Evolutionary conservation across 2,797 vertebrate species (phyloP), one percentile per base, ranked within the genome.

Genomic region (Rhinichthys osculus): DNA sequence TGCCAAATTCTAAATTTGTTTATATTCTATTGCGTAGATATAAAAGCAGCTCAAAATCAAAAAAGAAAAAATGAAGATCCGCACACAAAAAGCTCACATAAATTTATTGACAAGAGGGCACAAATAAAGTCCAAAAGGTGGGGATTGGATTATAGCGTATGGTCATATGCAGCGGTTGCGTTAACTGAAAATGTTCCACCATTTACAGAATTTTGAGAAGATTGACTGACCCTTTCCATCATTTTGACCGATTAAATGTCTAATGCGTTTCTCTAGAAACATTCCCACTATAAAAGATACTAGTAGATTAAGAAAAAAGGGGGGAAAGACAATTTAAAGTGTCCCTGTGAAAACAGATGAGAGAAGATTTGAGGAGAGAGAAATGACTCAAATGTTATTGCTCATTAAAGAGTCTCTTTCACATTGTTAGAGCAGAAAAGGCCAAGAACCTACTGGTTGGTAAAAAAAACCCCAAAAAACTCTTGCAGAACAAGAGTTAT

Each of bases 391-490:
- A 17, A 50, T 50, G 47, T 17, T 54, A 62, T 42, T 78, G 21
- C 16, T n/a, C 54, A 62, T 78, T 42, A 78, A 62, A 62, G 19
- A 21, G 3, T 59, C 76, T 78, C 35, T 62, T 62, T 78, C 76
- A 62, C 23, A 78, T 19, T 40, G 13, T 59, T 7, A 62, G 35
- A 10, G 76, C 13, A 59, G 35, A 62, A 42, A 78, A 62, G 7
- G 35, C 21, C 35, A 19, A 78, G 23, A 59, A 40, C 54, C 35
- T 78, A 35, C 76, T 27, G 23, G 52, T 59, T 59, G 76, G 33
- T 59, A 27, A 38, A 57, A 50, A 38, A 38, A 9, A n/a, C 40
- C 27, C 27, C 27, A 50, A 57, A 77, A 76, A 30, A 30, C 21
- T 27, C 30, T 23, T 14, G 33, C 33, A 7, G 35, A 62, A 78